Base-by-base conservation (phyloP, 2,888 invertebrate species). In the Nipponacmea schrenckii region DNA sequence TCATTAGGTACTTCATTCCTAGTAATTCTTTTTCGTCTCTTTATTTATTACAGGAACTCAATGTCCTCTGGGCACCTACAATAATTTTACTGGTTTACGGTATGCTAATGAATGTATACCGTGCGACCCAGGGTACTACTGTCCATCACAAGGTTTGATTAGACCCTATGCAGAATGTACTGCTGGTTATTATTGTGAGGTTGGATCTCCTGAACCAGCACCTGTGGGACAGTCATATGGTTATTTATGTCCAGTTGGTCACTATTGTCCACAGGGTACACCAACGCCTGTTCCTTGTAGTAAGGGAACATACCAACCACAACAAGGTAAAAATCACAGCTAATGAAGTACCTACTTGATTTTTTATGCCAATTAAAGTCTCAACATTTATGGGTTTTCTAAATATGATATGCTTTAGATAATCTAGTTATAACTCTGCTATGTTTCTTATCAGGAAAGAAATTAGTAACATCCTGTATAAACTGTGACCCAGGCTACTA, bases 81-180 rank as follows among this genome's bases (percentile, higher is more conserved):
- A 81, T 75, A 87, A 87, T 77, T 62, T 74, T n/a, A 86, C 85
- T 3, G 86, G 87, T 14, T 77, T 84, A 64, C 64, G 76, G 15
- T 73, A 77, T n/a, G 76, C 74, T 39, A 80, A 79, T 63, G 81
- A 84, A 26, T 87, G 87, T 70, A 81, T 83, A 4, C 80, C 81
- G 4, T 87, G 87, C 79, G 83, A 82, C 48, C 79, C 86, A 8
- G 86, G 87, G 4, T 79, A 75, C 39, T 85, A 85, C 77, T 87
- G 87, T 71, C 82, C 82, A 14, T 74, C 74, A 1, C 69, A 74
- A 8, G 86, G 87, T 1, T 80, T 85, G 7, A 74, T 73, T 4
- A 69, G 75, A 31, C 85, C 87, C 0, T 70, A 73, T 39, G 80
- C 67, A 12, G 68, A 75, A 27, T 87, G 87, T 73, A 77, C 79